Conservation (phyloP, 1,140 invertebrate species). For the Tribolium madens region DNA sequence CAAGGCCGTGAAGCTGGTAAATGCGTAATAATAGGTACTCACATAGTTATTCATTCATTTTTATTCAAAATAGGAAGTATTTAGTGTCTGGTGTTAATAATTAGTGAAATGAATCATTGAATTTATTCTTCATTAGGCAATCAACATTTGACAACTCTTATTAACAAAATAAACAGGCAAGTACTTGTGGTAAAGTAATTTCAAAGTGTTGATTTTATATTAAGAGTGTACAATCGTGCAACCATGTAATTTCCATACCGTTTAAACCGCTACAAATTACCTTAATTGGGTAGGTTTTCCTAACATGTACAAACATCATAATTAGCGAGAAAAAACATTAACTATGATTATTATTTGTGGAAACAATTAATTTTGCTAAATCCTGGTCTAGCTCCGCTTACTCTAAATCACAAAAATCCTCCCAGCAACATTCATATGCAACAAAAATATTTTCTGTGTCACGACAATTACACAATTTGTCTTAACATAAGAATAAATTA, state of each 20-base stretch:
- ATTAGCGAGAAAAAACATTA: not conserved
- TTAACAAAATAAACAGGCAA: not conserved
- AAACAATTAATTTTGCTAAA: not conserved
- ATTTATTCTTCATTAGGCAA: not conserved
- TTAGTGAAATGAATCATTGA: not conserved
- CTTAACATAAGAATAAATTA: conserved; percentile 7
- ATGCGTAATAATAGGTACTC: too few species aligned
- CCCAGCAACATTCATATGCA: not conserved
- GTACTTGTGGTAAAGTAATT: not conserved
- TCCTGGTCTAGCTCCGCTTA: not conserved
- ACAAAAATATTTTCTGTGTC: conserved; percentile 20
- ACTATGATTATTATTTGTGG: not conserved
- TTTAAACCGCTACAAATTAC: not conserved
- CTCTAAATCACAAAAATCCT: not conserved
- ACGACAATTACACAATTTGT: conserved; percentile 4
- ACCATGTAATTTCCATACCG: not conserved
- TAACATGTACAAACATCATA: not conserved
- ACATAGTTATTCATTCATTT: not conserved
- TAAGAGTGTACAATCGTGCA: not conserved
- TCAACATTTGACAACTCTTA: not conserved
- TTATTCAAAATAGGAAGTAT: not conserved
- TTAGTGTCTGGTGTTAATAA: not conserved
- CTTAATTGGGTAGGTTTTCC: not conserved
- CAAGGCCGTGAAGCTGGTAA: not conserved
- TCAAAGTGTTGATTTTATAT: not conserved